Evolutionary conservation across 2,113 vertebrate species (phyloP).

Genomic region (Lophius piscatorius): DNA sequence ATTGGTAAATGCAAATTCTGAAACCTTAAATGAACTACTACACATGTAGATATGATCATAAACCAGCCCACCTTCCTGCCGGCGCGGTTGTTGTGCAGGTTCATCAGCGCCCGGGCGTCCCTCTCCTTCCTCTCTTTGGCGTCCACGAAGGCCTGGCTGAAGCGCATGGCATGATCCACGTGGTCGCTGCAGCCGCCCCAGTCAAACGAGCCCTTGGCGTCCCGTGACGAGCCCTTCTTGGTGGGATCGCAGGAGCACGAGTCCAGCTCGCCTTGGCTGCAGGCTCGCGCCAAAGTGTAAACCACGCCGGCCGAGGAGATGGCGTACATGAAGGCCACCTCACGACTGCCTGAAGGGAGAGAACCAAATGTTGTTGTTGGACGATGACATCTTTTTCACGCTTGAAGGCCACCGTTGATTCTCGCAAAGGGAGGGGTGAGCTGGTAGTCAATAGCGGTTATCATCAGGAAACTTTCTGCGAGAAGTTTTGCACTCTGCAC

Average conservation of each 20-base stretch:
- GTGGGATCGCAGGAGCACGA: conserved; percentile 94
- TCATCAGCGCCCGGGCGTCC: conserved; percentile 92
- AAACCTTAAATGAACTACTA: no score
- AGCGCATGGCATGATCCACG: conserved; percentile 90
- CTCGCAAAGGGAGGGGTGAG: no score
- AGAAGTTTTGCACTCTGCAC: no score
- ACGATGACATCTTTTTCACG: no score
- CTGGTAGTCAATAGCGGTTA: no score
- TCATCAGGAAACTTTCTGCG: no score
- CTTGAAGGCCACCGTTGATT: no score
- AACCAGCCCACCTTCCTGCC: conserved; percentile 88
- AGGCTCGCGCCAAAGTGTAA: conserved; percentile 92
- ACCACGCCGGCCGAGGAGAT: conserved; percentile 97
- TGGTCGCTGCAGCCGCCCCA: conserved; percentile 98
- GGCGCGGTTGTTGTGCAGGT: conserved; percentile 94
- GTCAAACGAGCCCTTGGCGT: conserved; percentile 88
- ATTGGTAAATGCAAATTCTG: no score
- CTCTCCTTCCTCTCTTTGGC: conserved; percentile 91
- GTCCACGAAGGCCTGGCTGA: conserved; percentile 91
- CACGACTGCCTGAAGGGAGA: conserved; percentile 86
- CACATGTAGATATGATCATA: background rate
- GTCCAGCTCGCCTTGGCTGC: conserved; percentile 94
- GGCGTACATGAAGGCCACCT: conserved; percentile 94
- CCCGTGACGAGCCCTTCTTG: conserved; percentile 88
- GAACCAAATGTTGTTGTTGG: no score